Conservation (phyloP, 2,113 vertebrate species). For the Hyla sarda region DNA sequence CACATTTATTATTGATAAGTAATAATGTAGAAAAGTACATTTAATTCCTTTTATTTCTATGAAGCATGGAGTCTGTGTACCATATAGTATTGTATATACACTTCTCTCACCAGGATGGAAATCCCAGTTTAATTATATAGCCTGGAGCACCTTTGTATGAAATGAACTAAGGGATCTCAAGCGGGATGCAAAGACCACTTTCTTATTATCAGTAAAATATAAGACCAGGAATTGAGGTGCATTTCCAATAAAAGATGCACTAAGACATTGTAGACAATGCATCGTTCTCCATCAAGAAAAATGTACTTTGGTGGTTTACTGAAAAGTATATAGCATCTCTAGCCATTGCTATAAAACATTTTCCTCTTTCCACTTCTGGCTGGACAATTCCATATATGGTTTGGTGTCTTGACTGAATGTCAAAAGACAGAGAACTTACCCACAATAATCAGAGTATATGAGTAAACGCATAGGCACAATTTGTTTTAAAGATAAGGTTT, state of each 20-base stretch:
- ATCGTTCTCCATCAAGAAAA: background rate
- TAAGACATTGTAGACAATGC: background rate
- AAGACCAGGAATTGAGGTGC: background rate
- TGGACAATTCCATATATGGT: too few relatives aligned
- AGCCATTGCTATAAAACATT: too few relatives aligned
- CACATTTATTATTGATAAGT: conserved; percentile 50
- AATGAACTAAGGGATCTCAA: background rate
- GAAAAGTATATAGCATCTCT: too few relatives aligned
- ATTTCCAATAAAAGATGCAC: background rate
- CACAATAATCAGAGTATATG: too few relatives aligned
- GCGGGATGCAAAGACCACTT: background rate
- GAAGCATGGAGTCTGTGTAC: background rate
- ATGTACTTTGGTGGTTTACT: too few relatives aligned
- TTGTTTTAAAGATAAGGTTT: too few relatives aligned
- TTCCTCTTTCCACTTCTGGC: too few relatives aligned
- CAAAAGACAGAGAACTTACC: too few relatives aligned
- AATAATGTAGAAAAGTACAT: conserved; percentile 40
- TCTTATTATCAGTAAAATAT: background rate
- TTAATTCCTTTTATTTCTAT: background rate
- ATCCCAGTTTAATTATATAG: conserved; percentile 11
- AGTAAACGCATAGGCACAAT: too few relatives aligned
- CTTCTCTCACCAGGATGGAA: background rate
- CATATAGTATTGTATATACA: background rate
- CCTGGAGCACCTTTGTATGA: background rate
- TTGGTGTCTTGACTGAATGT: too few relatives aligned